Evolutionary conservation across 2,888 invertebrate genomes (phyloP).

Genomic region (Imbricaverruca yamaguchii): DNA sequence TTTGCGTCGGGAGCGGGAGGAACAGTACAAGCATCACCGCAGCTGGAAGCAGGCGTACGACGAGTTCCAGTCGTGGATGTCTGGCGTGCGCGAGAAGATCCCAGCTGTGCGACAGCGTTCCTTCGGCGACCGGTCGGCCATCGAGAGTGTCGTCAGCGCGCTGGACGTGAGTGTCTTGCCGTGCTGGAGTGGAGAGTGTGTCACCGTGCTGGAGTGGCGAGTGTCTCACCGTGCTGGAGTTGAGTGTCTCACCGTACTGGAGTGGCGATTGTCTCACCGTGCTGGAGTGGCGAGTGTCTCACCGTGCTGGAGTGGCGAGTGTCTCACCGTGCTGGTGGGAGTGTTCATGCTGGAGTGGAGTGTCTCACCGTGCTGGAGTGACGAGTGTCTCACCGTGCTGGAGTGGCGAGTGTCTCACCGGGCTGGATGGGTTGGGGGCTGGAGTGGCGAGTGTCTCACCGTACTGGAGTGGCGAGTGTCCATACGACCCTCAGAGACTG

Average conservation of each 20-base stretch:
- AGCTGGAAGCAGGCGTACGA: conserved; percentile 86
- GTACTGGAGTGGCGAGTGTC: too few relatives aligned
- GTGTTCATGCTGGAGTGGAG: neutral
- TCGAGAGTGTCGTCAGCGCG: conserved; percentile 81
- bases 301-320: too few relatives aligned
- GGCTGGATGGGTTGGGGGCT: conserved; percentile 61
- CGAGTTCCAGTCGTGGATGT: conserved; percentile 80
- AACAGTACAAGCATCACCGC: conserved; percentile 79
- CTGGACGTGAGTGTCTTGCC: conserved; percentile 49
- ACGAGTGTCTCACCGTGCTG: too few relatives aligned
- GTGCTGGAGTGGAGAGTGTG: too few relatives aligned
- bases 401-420: too few relatives aligned
- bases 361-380: too few relatives aligned
- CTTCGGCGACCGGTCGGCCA: conserved; percentile 74
- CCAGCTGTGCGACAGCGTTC: conserved; percentile 77
- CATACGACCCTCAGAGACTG: too few relatives aligned
- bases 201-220: too few relatives aligned
- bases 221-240: conserved; percentile 44
- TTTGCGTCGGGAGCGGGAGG: conserved; percentile 67
- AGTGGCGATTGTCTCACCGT: too few relatives aligned
- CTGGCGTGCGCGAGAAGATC: conserved; percentile 77
- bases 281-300: too few relatives aligned
- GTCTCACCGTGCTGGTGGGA: conserved; percentile 44
- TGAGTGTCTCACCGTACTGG: conserved; percentile 24
- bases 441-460: conserved; percentile 53